These are phyloP conservation scores for Hafferia zeledoni DNA, from an alignment of 2,797 vertebrate genomes.

Conservation along the genomic window DNA sequence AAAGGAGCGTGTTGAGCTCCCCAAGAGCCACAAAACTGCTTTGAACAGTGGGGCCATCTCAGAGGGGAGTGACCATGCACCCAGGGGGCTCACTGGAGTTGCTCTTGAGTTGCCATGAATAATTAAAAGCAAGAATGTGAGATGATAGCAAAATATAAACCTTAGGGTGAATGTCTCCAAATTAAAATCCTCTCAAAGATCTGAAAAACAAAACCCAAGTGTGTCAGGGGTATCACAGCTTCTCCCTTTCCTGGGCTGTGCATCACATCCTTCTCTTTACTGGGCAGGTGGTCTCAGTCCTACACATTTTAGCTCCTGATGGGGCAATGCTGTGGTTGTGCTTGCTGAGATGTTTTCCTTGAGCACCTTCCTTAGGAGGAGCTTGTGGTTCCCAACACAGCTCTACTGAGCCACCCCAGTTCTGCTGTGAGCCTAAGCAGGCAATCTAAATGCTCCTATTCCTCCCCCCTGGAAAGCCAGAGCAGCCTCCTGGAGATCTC, in stretches of 20 bases:
- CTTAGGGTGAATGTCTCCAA: background rate
- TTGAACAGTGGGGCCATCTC: background rate
- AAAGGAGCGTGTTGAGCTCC: background rate
- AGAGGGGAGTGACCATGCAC: rapidly evolving
- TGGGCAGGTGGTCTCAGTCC: background rate
- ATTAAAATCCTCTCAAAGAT: background rate
- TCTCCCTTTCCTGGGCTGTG: background rate
- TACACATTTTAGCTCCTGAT: background rate
- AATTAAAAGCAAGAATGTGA: background rate
- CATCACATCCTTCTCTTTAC: background rate
- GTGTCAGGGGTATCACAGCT: background rate
- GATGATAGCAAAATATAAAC: background rate
- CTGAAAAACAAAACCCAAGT: background rate
- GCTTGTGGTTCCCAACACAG: background rate
- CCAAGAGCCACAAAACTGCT: background rate
- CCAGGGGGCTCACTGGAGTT: background rate
- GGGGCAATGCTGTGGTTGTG: rapidly evolving
- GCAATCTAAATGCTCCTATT: background rate
- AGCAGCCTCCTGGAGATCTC: background rate
- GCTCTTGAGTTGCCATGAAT: background rate
- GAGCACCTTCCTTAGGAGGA: background rate
- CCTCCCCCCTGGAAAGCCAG: background rate
- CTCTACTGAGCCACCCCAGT: background rate
- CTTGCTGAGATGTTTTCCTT: background rate
- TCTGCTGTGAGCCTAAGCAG: background rate